Conservation (phyloP, 92 coral and sea anemone species). For the Palythoa caribaeorum region DNA sequence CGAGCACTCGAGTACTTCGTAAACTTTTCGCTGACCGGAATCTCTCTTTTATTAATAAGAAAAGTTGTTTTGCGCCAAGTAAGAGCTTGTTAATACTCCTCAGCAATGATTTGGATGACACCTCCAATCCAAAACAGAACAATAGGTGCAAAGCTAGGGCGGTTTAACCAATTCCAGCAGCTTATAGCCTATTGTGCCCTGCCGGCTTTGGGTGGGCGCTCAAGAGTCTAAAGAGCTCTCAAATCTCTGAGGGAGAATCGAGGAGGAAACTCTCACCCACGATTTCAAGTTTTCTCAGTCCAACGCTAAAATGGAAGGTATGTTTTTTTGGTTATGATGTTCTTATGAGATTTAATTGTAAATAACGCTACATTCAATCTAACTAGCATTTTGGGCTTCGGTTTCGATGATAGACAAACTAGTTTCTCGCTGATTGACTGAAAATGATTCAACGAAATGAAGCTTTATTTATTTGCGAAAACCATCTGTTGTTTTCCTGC, state of each 20-base stretch:
- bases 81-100: no score
- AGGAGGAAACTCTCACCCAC: no score
- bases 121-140: background rate
- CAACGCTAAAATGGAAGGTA: background rate
- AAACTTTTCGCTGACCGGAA: background rate
- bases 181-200: background rate
- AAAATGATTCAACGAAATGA: background rate
- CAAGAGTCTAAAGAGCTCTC: background rate
- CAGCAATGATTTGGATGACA: background rate
- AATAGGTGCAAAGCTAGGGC: background rate
- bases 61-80: background rate
- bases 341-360: background rate
- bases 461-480: constrained; percentile 1
- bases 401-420: background rate
- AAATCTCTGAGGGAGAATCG: no score
- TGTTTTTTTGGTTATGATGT: background rate
- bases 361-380: background rate
- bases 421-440: background rate
- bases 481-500: no score
- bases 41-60: background rate
- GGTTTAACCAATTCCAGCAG: constrained; percentile 5
- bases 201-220: background rate
- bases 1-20: background rate
- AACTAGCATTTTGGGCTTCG: background rate
- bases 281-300: no score